phyloP scores from a whole-genome alignment of 2,797 vertebrate genomes.

The Ibycter americanus region DNA sequence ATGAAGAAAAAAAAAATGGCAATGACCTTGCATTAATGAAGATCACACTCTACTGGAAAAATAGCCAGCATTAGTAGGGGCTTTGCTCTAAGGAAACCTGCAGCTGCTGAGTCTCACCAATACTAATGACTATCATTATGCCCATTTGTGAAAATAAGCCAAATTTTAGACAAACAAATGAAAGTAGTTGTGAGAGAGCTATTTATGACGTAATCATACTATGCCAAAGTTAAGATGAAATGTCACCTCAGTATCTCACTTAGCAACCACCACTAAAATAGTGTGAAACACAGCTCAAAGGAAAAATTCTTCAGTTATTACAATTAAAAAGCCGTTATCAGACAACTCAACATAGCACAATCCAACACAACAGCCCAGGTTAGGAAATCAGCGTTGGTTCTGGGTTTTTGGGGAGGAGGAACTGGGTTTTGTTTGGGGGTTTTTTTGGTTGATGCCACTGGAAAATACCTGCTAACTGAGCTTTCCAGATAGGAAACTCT shows the following conservation, averaged over 20 bases:
- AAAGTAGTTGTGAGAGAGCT: neutral
- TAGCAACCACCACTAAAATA: neutral
- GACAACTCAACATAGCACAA: neutral
- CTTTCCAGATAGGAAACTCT: neutral
- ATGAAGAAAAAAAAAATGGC: slow-evolving; percentile 27
- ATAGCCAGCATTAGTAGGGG: neutral
- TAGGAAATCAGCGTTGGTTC: neutral
- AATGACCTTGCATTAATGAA: slow-evolving; percentile 58
- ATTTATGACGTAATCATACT: slow-evolving; percentile 4
- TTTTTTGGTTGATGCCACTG: neutral
- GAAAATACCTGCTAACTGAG: neutral
- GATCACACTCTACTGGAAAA: neutral
- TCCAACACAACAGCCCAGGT: neutral
- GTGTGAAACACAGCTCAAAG: neutral
- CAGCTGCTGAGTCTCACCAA: slow-evolving; percentile 39
- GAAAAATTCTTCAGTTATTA: neutral
- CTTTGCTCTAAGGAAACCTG: slow-evolving; percentile 37
- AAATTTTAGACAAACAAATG: slow-evolving; percentile 37
- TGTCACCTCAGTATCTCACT: neutral
- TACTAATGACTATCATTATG: slow-evolving; percentile 56
- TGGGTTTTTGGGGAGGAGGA: accelerated
- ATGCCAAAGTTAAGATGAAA: slow-evolving; percentile 2
- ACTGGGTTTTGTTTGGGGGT: neutral
- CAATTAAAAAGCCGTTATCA: neutral
- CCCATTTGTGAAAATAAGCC: slow-evolving; percentile 30